These are phyloP conservation scores for Phthorimaea operculella DNA, from an alignment of 1,140 invertebrate genomes.

Conservation along the genomic window DNA sequence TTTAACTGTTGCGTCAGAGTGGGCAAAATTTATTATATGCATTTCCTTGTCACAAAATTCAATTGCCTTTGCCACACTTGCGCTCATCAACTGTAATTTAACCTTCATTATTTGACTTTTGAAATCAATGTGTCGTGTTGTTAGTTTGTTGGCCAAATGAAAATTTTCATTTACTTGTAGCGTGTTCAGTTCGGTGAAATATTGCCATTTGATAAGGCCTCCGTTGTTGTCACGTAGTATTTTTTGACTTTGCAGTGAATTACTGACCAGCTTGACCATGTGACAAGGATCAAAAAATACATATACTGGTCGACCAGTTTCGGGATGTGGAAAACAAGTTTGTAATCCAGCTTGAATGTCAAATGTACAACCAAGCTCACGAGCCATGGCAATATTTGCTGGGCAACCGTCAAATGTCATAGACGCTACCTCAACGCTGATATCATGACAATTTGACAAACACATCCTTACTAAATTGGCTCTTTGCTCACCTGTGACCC, in stretches of 20 bases:
- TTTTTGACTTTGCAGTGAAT: constrained; percentile 28
- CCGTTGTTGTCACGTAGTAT: constrained; percentile 10
- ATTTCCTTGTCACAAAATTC: too few relatives aligned
- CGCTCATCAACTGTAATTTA: too few relatives aligned
- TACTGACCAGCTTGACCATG: constrained; percentile 46
- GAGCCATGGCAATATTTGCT: constrained; percentile 17
- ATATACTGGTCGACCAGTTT: constrained; percentile 21
- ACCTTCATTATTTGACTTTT: too few relatives aligned
- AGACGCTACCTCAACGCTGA: constrained; percentile 20
- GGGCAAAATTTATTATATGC: too few relatives aligned
- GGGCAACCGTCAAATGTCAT: constrained; percentile 28
- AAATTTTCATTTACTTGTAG: constrained; percentile 12
- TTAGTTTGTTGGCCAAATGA: constrained; percentile 16
- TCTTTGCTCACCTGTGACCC: constrained; percentile 20
- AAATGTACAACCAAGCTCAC: constrained; percentile 19
- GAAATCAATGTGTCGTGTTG: background rate
- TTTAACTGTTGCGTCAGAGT: too few relatives aligned
- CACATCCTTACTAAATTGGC: constrained; percentile 26
- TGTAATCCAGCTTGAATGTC: constrained; percentile 15
- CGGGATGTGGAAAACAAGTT: constrained; percentile 37
- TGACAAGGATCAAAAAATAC: constrained; percentile 44
- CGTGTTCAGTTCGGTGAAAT: background rate
- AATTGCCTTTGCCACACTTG: too few relatives aligned
- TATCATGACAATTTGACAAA: constrained; percentile 21
- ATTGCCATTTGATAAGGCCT: background rate